Conservation (phyloP, 2,113 vertebrate genomes). For the Carlito syrichta region DNA sequence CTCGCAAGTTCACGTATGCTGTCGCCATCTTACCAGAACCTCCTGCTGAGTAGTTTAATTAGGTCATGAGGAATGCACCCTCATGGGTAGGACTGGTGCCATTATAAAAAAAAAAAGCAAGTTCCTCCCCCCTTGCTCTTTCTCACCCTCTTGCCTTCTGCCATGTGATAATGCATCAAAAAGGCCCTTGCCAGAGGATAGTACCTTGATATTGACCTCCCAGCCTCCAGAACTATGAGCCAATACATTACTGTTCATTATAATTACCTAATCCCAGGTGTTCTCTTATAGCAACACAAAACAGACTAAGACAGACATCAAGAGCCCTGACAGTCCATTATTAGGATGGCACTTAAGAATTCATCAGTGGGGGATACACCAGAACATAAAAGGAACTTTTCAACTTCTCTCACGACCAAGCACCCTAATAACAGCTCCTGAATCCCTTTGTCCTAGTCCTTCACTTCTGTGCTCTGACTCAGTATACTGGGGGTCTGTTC, state of each 20-base stretch:
- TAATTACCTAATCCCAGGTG: not conserved
- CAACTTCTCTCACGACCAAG: not conserved
- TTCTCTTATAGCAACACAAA: not conserved
- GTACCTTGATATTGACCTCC: not conserved
- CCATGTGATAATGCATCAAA: no score
- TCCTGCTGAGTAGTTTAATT: no score
- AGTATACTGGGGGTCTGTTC: not conserved
- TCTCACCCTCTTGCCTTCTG: not conserved
- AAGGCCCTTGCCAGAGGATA: not conserved
- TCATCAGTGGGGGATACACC: not conserved
- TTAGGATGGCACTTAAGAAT: not conserved
- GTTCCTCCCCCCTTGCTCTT: not conserved
- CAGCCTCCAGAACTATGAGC: not conserved
- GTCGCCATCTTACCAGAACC: no score
- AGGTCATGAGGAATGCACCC: not conserved
- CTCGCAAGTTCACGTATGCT: no score
- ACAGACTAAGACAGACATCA: not conserved
- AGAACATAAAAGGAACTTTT: not conserved
- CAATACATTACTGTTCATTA: not conserved
- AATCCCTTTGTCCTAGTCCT: not conserved
- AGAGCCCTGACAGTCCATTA: not conserved
- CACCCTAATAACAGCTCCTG: not conserved
- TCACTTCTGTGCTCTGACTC: not conserved
- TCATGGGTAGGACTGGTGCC: not conserved
- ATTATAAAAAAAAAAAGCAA: not conserved